Evolutionary conservation across 2,113 vertebrate species (phyloP), one percentile per base, ranked within the genome.

Genomic region (Esox niger): DNA sequence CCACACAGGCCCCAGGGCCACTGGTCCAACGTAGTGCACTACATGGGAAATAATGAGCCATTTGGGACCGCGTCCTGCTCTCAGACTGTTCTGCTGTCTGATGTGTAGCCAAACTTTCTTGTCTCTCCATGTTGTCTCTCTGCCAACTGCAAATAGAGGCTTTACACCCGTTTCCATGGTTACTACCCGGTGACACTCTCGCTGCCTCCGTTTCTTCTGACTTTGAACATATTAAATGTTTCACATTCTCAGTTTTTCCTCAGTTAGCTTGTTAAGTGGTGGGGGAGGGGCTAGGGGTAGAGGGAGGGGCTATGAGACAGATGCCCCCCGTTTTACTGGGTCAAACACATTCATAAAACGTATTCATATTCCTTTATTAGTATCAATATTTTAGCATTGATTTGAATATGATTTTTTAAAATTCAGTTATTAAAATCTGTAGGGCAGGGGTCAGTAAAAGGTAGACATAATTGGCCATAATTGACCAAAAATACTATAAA

Each of bases 121-220:
- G 54, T 70, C 26, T 56, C 9, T 9, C 54, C 47, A 10, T 38
- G 35, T n/a, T n/a, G n/a, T 21, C 47, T 49, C 5, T 49, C 17
- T 49, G 47, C n/a, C 71, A 56, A 68, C 47, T 63, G 57, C 66
- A 67, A 66, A 55, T 35, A 62, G 47, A 38, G 62, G 32, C 35
- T 58, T 74, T n/a, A 59, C 69, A 70, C 72, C 25, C 57, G 81
- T 76, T 80, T 63, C 78, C 72, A 73, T 80, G 70, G 78, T 69
- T 76, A 79, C 72, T 20, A 21, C n/a, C n/a, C 57, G 21, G 26
- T 73, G 67, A 60, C 25, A 27, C 29, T 56, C 33, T 56, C 33
- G 6, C 35, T 57, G 21, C 23, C 4, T 23, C 55, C 3, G 15
- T n/a, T 38, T 33, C 52, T 33, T 29, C 21, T 46, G 35, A 59